Evolutionary conservation across 2,797 vertebrate species (phyloP), one percentile per base, ranked within the genome.

Genomic region (Momotus momota): DNA sequence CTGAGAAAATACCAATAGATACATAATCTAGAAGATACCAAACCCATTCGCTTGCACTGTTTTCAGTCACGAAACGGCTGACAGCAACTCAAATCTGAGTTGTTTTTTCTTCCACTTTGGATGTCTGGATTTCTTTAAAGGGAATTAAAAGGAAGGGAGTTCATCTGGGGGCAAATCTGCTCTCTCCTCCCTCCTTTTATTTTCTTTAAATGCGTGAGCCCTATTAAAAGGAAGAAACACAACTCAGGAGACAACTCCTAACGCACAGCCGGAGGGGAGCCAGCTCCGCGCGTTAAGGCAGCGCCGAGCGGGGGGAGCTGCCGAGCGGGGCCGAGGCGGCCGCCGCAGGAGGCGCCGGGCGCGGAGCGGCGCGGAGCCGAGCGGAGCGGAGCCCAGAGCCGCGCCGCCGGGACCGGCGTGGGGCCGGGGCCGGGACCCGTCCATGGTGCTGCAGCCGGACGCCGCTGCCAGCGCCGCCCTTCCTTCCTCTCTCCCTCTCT

Each of bases 401-500:
- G 43, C 43, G 19, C 16, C 43, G 14, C 16, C n/a, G 14, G 43
- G 19, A 45, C 43, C 16, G 43, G 16, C 41, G 41, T n/a, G n/a
- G n/a, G n/a, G n/a, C n/a, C n/a, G n/a, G n/a, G n/a, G n/a, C 29
- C 22, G n/a, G 65, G 64, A 33, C 45, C 87, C 31, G 90, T 93
- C 92, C 94, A 25, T 51, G 95, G 95, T 88, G 4, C 94, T 94
- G 90, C 46, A 69, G 49, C 19, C 19, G 38, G 35, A 17, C 15
- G 2, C 10, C 13, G 17, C 45, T 1, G 60, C 33, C 35, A 8
- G 35, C 31, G 26, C 64, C 15, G 4, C 6, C 16, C 41, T 38
- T 19, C 12, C 20, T 20, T 3, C 45, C 46, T 19, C 22, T 20
- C 54, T 22, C 29, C 60, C 48, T 21, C 22, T 23, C 58, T 19